These are phyloP conservation scores for Nannoperca obscura DNA, from an alignment of 2,797 vertebrate species.

Conservation along the genomic window DNA sequence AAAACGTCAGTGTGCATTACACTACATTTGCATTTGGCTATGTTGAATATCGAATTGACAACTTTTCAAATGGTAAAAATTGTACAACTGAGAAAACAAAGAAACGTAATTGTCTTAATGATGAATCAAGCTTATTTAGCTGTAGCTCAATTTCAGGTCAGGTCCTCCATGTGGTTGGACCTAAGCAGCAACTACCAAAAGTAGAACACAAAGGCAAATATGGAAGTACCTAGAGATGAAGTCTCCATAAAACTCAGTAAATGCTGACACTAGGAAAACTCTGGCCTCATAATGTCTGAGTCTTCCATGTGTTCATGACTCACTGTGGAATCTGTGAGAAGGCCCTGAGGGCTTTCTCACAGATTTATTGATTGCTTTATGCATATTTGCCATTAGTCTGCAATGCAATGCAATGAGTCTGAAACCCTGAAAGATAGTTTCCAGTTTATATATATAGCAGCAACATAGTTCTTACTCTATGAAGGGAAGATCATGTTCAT, in stretches of 20 bases:
- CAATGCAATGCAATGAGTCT: too few species aligned
- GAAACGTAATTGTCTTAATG: neutral
- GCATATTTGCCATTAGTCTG: neutral
- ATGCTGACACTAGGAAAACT: constrained; percentile 3
- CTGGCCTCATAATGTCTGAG: neutral
- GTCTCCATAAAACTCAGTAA: neutral
- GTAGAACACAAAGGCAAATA: neutral
- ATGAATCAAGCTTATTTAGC: neutral
- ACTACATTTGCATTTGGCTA: neutral
- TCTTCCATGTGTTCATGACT: neutral
- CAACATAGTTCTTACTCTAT: neutral
- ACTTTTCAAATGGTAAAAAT: neutral
- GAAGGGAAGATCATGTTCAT: neutral
- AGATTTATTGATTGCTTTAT: neutral
- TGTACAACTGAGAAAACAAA: neutral
- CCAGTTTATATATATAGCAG: neutral
- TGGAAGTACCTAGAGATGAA: neutral
- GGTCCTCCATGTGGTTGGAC: neutral
- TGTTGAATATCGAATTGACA: neutral
- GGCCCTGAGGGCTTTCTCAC: neutral
- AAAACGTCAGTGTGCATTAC: too few species aligned
- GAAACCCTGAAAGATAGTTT: neutral
- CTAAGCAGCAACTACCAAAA: neutral
- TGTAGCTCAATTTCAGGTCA: neutral
- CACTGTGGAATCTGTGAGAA: neutral